These are phyloP conservation scores for Trochalopteron elliotii DNA, from an alignment of 2,113 vertebrate species.

Conservation along the genomic window DNA sequence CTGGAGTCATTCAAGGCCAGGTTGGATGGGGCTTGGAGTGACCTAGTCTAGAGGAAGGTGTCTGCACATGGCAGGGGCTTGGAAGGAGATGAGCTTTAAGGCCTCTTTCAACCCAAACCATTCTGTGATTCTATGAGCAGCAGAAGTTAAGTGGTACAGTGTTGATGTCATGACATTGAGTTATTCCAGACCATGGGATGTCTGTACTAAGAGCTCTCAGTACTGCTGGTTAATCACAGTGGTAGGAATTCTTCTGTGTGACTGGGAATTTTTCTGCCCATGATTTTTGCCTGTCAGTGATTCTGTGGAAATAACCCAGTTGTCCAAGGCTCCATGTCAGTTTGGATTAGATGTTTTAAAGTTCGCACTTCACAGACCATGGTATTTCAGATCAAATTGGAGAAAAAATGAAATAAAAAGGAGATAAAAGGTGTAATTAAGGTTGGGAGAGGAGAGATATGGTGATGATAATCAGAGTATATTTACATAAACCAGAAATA, in stretches of 20 bases:
- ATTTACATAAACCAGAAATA: neutral
- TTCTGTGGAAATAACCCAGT: neutral
- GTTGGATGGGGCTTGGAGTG: neutral
- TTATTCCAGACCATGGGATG: neutral
- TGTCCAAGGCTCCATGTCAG: neutral
- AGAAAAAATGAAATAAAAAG: neutral
- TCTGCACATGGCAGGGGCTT: neutral
- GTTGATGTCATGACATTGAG: neutral
- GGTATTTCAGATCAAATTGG: neutral
- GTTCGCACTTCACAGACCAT: neutral
- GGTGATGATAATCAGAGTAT: neutral
- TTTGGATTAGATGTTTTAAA: neutral
- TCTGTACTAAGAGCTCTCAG: neutral
- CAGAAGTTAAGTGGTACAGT: neutral
- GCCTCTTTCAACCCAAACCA: neutral
- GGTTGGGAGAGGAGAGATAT: neutral
- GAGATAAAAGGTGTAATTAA: neutral
- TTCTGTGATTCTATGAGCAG: neutral
- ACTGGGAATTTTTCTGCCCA: neutral
- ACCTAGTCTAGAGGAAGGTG: neutral
- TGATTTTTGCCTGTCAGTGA: neutral
- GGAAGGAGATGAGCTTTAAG: neutral
- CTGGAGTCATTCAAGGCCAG: neutral
- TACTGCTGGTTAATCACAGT: neutral
- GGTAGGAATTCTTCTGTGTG: neutral